phyloP scores from a whole-genome alignment of 2,888 invertebrate species.

The Cephus pulcher region DNA sequence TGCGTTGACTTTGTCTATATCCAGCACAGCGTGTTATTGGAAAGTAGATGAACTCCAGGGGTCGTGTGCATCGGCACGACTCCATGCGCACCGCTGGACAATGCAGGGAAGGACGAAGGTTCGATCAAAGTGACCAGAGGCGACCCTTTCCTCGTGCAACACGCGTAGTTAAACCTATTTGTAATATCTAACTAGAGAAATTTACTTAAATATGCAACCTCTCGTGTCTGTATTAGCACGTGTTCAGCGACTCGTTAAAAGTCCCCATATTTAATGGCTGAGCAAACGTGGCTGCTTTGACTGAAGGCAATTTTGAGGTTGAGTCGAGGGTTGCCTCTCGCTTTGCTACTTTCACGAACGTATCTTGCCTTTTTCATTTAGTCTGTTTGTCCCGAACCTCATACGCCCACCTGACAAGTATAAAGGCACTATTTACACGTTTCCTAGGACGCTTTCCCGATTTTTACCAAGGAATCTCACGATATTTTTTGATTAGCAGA shows the following conservation, averaged over 20 bases:
- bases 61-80: background rate
- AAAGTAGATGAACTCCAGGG: background rate
- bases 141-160: background rate
- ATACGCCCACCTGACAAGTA: background rate
- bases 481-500: background rate
- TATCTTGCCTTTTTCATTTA: no score
- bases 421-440: background rate
- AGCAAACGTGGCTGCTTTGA: background rate
- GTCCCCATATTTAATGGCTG: background rate
- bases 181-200: background rate
- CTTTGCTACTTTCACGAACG: no score
- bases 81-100: background rate
- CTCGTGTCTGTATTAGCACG: background rate
- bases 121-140: background rate
- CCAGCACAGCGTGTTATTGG: background rate
- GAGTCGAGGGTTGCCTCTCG: background rate
- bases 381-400: no score
- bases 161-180: background rate
- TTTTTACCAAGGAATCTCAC: background rate
- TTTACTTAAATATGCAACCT: background rate
- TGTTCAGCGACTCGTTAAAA: background rate
- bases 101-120: background rate
- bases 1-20: background rate
- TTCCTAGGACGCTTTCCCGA: background rate
- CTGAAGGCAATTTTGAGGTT: background rate